Conservation (phyloP, 23 tunicate genomes). For the Clavelina lepadiformis region DNA sequence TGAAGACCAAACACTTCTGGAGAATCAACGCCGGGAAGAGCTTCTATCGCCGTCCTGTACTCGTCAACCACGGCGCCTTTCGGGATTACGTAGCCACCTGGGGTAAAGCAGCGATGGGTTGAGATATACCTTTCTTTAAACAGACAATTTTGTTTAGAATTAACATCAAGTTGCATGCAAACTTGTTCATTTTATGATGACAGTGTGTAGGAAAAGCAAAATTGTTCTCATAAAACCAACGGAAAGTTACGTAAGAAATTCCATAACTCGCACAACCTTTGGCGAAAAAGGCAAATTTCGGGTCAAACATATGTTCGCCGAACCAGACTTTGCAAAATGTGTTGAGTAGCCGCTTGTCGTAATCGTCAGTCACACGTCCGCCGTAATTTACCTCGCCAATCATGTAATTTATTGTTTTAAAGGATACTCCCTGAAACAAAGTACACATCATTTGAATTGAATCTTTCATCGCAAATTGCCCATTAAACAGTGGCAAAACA, state of each 20-base stretch:
- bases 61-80: constrained; percentile 66
- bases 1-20: constrained; percentile 91
- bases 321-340: constrained; percentile 94
- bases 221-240: background rate
- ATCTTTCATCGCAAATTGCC: background rate
- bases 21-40: constrained; percentile 84
- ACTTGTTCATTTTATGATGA: no score
- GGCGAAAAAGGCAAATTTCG: constrained; percentile 83
- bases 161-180: no score
- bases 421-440: constrained; percentile 67
- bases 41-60: constrained; percentile 56
- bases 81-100: constrained; percentile 70
- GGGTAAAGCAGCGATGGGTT: no score
- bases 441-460: background rate
- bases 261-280: constrained; percentile 50
- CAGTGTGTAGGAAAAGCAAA: no score
- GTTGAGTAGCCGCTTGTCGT: constrained; percentile 85
- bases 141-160: no score
- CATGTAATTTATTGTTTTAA: constrained; percentile 94
- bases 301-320: constrained; percentile 91
- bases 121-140: no score
- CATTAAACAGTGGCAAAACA: background rate
- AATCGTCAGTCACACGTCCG: constrained; percentile 96
- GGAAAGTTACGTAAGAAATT: no score
- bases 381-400: constrained; percentile 95